Evolutionary conservation across 2,113 vertebrate species (phyloP), one percentile per base, ranked within the genome.

Genomic region (Notarius lentiginosus): DNA sequence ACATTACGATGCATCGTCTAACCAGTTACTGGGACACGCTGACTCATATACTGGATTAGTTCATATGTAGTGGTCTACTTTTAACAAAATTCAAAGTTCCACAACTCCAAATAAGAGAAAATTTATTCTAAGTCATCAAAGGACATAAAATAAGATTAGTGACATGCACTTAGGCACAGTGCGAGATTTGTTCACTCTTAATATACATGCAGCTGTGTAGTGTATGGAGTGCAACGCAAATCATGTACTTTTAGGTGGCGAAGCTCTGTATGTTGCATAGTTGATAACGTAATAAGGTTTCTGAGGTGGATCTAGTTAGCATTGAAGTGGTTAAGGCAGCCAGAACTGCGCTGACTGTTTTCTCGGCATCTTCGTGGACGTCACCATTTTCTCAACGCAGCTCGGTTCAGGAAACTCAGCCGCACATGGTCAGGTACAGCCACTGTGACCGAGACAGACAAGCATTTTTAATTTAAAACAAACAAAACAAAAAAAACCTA

Each of bases 381-480:
- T 72, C 60, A 10, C 55, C 7, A 58, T 41, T 11, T 18, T 77
- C 61, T 18, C 1, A 24, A 68, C 12, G 41, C 66, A 34, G 8
- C 20, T 65, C 1, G 22, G 24, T 11, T 79, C 79, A 22, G 56
- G 55, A 34, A 10, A 20, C 76, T 92, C 93, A 96, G 22, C 96
- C 95, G 86, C 94, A 95, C 95, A 96, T 95, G 85, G 91, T 95
- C 87, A 95, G 34, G 47, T 90, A 92, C 65, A 96, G 93, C 95
- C 95, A 96, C 96, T 96, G 93, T 92, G 86, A 2, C 49, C 58
- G 22, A 85, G n/a, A 83, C 82, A 72, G 84, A 30, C 41, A 22
- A 8, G 68, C 41, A 41, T 41, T 1, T 30, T 61, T 61, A 61
- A 81, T 24, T 81, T 12, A 10, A 56, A 12, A 56, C 55, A 56